phyloP scores from a whole-genome alignment of 2,797 vertebrate species.

The Sebastes hubbsi region DNA sequence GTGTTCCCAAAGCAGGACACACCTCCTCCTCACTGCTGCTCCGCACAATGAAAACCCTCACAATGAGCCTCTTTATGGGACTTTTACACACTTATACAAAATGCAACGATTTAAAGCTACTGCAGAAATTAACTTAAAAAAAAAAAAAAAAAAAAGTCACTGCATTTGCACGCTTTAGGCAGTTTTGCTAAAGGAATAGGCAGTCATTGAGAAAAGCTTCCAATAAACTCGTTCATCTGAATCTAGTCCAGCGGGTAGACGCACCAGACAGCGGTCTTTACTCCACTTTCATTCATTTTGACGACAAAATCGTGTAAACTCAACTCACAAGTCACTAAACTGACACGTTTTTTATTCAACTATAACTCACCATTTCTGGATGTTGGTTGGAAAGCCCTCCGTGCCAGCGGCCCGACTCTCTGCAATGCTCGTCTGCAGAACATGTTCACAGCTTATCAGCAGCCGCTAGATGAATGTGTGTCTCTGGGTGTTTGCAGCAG shows the following conservation, averaged over 20 bases:
- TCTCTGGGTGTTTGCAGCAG: conserved; percentile 10
- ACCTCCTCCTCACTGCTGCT: conserved; percentile 32
- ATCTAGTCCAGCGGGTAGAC: fast-evolving
- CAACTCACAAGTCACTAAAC: neutral
- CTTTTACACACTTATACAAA: neutral
- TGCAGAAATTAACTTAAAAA: neutral
- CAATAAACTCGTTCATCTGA: fast-evolving
- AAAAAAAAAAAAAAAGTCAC: neutral
- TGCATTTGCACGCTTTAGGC: neutral
- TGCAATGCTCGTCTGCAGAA: conserved; percentile 79
- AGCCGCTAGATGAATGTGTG: neutral
- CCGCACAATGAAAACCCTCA: neutral
- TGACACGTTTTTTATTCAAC: neutral
- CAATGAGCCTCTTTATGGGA: neutral
- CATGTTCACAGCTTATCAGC: conserved; percentile 51
- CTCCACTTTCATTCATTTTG: neutral
- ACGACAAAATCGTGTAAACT: neutral
- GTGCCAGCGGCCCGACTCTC: conserved; percentile 74
- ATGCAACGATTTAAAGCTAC: too few species aligned
- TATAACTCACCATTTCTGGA: conserved; percentile 56
- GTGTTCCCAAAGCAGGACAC: conserved; percentile 65
- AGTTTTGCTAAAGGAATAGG: neutral
- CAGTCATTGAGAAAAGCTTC: neutral
- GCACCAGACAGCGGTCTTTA: neutral
- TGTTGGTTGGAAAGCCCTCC: conserved; percentile 52